Conservation (phyloP, 53 echinoderm and acorn worm genomes). For the Paracentrotus lividus region DNA sequence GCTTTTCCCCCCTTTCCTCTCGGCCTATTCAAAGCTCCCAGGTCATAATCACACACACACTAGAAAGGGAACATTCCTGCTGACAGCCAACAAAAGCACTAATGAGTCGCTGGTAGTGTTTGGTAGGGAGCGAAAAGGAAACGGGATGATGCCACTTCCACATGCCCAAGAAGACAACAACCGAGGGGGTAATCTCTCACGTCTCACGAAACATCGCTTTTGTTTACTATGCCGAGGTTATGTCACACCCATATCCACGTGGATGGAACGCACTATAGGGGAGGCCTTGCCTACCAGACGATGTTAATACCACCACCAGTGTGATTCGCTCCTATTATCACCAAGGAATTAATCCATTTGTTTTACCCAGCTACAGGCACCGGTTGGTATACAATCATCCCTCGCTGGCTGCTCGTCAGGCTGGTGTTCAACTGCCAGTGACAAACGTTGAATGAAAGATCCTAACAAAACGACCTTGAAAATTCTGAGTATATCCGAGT, state of each 20-base stretch:
- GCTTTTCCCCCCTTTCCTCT: slow-evolving; percentile 36
- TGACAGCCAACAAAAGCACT: slow-evolving; percentile 23
- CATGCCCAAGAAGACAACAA: slow-evolving; percentile 43
- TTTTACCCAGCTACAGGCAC: slow-evolving; percentile 14
- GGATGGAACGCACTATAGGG: not conserved
- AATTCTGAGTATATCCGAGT: slow-evolving; percentile 51
- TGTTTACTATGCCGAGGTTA: slow-evolving; percentile 41
- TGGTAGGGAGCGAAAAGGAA: not conserved
- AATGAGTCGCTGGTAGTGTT: slow-evolving; percentile 30
- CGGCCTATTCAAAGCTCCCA: slow-evolving; percentile 18
- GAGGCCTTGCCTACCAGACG: not conserved
- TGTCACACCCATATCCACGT: slow-evolving; percentile 7
- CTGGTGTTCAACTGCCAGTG: not conserved
- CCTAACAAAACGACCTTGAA: slow-evolving; percentile 31
- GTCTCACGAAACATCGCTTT: slow-evolving; percentile 6
- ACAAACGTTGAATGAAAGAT: slow-evolving; percentile 49
- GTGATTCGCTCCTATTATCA: slow-evolving; percentile 15
- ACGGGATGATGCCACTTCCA: slow-evolving; percentile 28
- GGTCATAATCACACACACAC: slow-evolving; percentile 36
- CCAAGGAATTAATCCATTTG: slow-evolving; percentile 50
- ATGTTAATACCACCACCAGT: not conserved
- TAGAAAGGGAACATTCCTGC: slow-evolving; percentile 41
- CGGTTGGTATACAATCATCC: slow-evolving; percentile 28
- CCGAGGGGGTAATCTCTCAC: not conserved
- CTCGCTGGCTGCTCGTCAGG: not conserved